These are phyloP conservation scores for Drosophila lowei DNA, from an alignment of 1,140 invertebrate species.

Conservation along the genomic window DNA sequence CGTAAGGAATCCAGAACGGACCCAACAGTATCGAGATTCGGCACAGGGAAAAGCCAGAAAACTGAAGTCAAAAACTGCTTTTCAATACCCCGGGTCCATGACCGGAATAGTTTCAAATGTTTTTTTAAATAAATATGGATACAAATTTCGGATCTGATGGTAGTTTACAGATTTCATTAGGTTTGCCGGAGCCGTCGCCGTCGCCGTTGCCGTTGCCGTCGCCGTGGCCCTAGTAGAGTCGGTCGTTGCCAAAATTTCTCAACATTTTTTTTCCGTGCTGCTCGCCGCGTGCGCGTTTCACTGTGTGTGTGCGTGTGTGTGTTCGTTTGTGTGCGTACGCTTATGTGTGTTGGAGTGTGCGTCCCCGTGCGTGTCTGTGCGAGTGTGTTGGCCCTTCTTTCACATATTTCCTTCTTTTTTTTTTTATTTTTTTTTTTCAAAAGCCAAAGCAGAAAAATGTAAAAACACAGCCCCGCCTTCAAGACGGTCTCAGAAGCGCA, in stretches of 20 bases:
- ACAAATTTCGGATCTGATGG: too few relatives aligned
- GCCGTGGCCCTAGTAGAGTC: too few relatives aligned
- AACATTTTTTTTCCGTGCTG: conserved; percentile 45
- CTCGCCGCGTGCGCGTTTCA: conserved; percentile 43
- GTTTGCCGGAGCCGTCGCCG: too few relatives aligned
- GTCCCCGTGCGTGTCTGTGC: conserved; percentile 35
- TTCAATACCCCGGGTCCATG: too few relatives aligned
- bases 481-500: conserved; percentile 31
- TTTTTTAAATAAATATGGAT: too few relatives aligned
- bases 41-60: conserved; percentile 10
- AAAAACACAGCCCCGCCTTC: conserved; percentile 20
- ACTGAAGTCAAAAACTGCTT: background rate
- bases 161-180: too few relatives aligned
- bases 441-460: conserved; percentile 25
- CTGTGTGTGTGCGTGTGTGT: conserved; percentile 17
- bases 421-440: conserved; percentile 36
- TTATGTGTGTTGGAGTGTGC: conserved; percentile 39
- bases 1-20: conserved; percentile 52
- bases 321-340: conserved; percentile 15
- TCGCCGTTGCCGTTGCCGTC: too few relatives aligned
- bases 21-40: conserved; percentile 46
- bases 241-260: conserved; percentile 19
- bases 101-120: too few relatives aligned
- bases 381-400: conserved; percentile 27
- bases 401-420: conserved; percentile 53